phyloP scores from a whole-genome alignment of 2,797 vertebrate species.

The Oreortyx pictus region DNA sequence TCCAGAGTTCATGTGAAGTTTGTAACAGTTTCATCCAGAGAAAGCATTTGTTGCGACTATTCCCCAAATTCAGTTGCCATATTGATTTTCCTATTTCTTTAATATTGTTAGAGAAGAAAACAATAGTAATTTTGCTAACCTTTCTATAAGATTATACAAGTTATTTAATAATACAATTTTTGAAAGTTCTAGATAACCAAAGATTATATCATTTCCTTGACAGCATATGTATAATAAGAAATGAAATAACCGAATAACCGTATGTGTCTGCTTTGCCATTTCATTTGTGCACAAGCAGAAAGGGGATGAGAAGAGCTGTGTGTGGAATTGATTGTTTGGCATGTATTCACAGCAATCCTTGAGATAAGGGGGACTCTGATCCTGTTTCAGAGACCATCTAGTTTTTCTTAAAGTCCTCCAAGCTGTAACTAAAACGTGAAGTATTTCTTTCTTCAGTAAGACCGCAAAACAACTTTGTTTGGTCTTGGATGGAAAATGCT shows the following conservation, averaged over 20 bases:
- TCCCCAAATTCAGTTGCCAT: neutral
- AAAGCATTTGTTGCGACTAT: neutral
- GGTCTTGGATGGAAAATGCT: neutral
- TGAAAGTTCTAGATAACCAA: neutral
- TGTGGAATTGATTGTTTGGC: neutral
- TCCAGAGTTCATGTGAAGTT: neutral
- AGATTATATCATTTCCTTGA: neutral
- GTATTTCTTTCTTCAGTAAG: neutral
- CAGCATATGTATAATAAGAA: neutral
- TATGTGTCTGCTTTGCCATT: neutral
- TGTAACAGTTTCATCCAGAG: neutral
- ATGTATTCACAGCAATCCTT: constrained; percentile 1
- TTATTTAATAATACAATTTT: constrained; percentile 30
- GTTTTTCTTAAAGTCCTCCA: neutral
- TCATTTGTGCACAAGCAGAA: neutral
- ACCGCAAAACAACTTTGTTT: neutral
- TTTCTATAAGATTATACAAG: constrained; percentile 1
- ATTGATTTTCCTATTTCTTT: constrained; percentile 17
- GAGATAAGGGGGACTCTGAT: neutral
- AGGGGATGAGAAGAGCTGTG: neutral
- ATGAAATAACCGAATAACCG: neutral
- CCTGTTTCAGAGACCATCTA: neutral
- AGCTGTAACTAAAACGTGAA: neutral
- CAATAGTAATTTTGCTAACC: neutral
- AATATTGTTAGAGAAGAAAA: neutral